phyloP scores from a whole-genome alignment of 2,797 vertebrate genomes.

The Myripristis jacobus region DNA sequence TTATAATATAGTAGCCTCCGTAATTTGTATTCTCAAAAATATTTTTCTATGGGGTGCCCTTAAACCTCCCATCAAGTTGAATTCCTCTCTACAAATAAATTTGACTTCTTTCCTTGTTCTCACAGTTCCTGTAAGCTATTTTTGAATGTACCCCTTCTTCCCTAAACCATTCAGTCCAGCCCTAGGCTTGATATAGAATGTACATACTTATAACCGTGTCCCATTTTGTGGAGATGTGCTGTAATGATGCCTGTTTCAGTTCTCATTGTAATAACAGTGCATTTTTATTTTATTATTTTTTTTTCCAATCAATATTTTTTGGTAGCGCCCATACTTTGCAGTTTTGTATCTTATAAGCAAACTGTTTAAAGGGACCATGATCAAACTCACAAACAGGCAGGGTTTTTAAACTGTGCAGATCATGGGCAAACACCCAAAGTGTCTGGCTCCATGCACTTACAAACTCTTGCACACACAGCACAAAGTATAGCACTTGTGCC shows the following conservation, averaged over 20 bases:
- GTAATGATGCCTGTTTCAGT: conserved; percentile 56
- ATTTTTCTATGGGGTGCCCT: conserved; percentile 69
- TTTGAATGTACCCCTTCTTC: conserved; percentile 79
- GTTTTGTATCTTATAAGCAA: conserved; percentile 79
- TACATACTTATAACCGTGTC: conserved; percentile 67
- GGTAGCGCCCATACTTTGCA: conserved; percentile 65
- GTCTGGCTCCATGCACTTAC: conserved; percentile 44
- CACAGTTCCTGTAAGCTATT: conserved; percentile 66
- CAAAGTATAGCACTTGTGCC: conserved; percentile 71
- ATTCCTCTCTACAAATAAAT: conserved; percentile 59
- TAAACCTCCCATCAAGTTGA: conserved; percentile 55
- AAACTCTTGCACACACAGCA: conserved; percentile 63
- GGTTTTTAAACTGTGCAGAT: conserved; percentile 51
- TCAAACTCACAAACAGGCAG: conserved; percentile 70
- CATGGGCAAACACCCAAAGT: conserved; percentile 32
- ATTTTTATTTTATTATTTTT: too few species aligned
- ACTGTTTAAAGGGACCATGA: conserved; percentile 86
- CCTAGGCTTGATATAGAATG: conserved; percentile 76
- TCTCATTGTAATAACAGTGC: conserved; percentile 45
- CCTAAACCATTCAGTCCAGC: conserved; percentile 68
- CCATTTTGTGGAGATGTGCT: conserved; percentile 53
- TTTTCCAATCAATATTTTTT: conserved; percentile 45
- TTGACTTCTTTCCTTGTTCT: conserved; percentile 47
- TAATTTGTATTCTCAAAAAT: conserved; percentile 66
- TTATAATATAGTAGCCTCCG: conserved; percentile 52